Evolutionary conservation across 92 coral and sea anemone genomes (phyloP), one percentile per base, ranked within the genome.

Genomic region (Porites lobata): DNA sequence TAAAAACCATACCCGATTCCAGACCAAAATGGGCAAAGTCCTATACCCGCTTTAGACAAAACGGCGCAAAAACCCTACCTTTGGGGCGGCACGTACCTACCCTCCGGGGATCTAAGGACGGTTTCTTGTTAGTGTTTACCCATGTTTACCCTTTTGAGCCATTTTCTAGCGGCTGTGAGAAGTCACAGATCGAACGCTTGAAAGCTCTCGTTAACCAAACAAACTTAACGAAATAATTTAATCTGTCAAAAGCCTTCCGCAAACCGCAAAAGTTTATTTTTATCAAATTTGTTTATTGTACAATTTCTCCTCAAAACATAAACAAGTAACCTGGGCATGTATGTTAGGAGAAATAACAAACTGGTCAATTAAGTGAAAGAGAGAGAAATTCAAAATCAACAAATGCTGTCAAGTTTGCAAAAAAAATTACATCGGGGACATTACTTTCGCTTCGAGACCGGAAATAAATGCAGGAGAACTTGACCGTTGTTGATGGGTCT

Each of bases 201-300:
- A 75, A 56, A 32, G 68, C 20, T 38, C 47, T 38, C 47, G 70
- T 69, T 43, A 70, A 82, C 54, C 63, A 70, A 82, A 82, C 77
- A 82, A 82, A 29, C 20, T 52, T 75, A 75, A 82, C 57, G 77
- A 63, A 53, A 70, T 70, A 29, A 59, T 50, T 53, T 82, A 82
- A 82, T 70, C 86, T 82, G 69, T 56, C 86, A 82, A 43, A 75
- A 75, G 78, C 78, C 58, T 52, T 68, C 78, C 57, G 86, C 68
- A 75, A 22, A 75, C 78, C 78, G 68, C 86, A 70, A 29, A 43
- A 12, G 68, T 20, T 26, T 82, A 82, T 82, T 82, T 82, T 82
- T 82, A 71, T 75, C 78, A 82, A 22, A 56, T 9, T 54, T 24
- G 77, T 15, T 70, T 14, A 32, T 62, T 47, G 17, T 56, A 12